phyloP scores from a whole-genome alignment of 92 coral and sea anemone species.

The Pocillopora grandis region DNA sequence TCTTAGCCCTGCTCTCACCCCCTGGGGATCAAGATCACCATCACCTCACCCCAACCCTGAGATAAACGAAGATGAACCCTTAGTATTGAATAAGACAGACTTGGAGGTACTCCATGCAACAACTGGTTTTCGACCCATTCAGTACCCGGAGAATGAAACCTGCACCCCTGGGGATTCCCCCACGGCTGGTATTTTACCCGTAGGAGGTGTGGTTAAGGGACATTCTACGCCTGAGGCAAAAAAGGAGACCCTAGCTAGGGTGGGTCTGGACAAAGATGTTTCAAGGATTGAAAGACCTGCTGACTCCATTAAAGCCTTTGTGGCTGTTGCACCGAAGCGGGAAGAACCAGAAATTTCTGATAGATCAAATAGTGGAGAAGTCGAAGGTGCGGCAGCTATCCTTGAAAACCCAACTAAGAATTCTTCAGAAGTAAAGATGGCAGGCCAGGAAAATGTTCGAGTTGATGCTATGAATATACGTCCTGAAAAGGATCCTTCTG shows the following conservation, averaged over 20 bases:
- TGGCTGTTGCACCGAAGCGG: not conserved
- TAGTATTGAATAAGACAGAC: conserved; percentile 15
- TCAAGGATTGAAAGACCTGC: not conserved
- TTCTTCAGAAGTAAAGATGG: not conserved
- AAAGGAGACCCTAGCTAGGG: conserved; percentile 11
- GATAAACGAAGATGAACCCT: conserved; percentile 6
- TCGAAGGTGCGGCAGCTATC: not conserved
- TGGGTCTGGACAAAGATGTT: conserved; percentile 1
- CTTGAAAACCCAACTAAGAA: not conserved
- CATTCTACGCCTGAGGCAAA: conserved; percentile 15
- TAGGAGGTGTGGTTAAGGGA: conserved; percentile 43
- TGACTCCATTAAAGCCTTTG: conserved; percentile 3
- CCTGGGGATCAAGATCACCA: conserved; percentile 47
- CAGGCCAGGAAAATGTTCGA: not conserved
- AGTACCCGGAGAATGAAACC: not conserved
- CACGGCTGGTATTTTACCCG: conserved; percentile 40
- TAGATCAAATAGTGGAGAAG: not conserved
- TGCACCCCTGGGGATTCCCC: conserved; percentile 22
- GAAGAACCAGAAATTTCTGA: conserved; percentile 1
- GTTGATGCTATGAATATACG: not conserved
- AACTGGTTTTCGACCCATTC: conserved; percentile 25
- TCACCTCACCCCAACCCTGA: conserved; percentile 54
- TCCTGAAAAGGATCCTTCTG: not conserved
- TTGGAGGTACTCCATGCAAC: conserved; percentile 26
- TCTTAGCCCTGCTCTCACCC: conserved; percentile 49